Base-by-base conservation (phyloP, 2,113 vertebrate genomes). In the Pachyramphus minor region DNA sequence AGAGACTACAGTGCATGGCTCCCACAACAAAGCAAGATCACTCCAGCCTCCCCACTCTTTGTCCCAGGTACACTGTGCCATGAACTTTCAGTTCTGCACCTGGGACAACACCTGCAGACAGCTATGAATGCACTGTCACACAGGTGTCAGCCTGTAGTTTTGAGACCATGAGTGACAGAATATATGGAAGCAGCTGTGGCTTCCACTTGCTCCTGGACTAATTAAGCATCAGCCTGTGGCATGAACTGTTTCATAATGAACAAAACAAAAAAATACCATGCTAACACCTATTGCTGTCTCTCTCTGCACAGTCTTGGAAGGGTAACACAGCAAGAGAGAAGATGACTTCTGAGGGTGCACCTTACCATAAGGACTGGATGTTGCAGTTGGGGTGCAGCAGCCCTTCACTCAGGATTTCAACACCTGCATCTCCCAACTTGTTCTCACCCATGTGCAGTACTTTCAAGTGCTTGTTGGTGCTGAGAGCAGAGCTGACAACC, bases 301-400 rank as follows among this genome's bases (percentile, higher is more conserved):
- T n/a, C 52, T 30, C 62, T 35, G 68, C 56, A 33, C 1, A 0
- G 5, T 49, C 31, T 22, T 60, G 41, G 62, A 27, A 84, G 50
- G 53, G 71, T 50, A 72, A 47, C 19, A 14, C 12, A 50, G 15
- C 39, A 64, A 50, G 45, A 68, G 8, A 69, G 20, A 31, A 63
- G 14, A 17, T 0, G 1, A 33, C 7, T 73, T 45, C 49, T 21
- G n/a, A 64, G 53, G 58, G 14, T 74, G 55, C 24, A 28, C 22
- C 98, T 98, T 96, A 98, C 98, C 97, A 98, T 1, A 98, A 92
- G 5, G 81, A 91, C 47, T 89, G 97, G 45, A 98, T 80, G 44
- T 44, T 78, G 27, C 91, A 62, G 62, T 30, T 89, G 0, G 98
- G 97, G 69, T 96, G 96, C 86, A 95, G 14, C 73, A 98, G 74